A percentile compares a stretch with the other conserved stretches of the same genome.
Conservation (phyloP, 2,888 invertebrate genomes). For the Calliopum simillimum region DNA sequence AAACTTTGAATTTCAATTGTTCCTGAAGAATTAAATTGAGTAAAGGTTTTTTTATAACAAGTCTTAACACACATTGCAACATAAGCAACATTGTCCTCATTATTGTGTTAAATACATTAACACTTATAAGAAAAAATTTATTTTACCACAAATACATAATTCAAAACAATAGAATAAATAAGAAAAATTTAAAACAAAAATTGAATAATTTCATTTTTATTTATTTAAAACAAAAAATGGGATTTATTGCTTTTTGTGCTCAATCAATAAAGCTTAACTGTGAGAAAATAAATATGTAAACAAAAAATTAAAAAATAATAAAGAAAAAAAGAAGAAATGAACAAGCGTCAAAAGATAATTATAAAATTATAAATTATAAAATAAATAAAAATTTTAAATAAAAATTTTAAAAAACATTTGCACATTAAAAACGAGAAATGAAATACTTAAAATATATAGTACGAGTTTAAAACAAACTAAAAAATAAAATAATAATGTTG, state of each 20-base stretch:
- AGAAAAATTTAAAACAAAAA: not conserved
- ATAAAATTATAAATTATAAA: not conserved
- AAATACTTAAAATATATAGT: not conserved
- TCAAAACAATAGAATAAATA: too few species aligned
- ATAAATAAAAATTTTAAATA: not conserved
- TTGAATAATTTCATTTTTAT: slow-evolving; percentile 3
- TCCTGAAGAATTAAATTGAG: too few species aligned
- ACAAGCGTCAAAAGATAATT: slow-evolving; percentile 44
- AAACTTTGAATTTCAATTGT: too few species aligned
- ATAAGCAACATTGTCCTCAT: not conserved
- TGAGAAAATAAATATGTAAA: slow-evolving; percentile 57
- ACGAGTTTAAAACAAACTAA: too few species aligned
- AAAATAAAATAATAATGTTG: too few species aligned
- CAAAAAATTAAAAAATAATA: slow-evolving; percentile 40
- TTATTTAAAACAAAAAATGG: slow-evolving; percentile 40
- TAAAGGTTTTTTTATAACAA: too few species aligned
- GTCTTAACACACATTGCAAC: too few species aligned
- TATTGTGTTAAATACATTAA: slow-evolving; percentile 13
- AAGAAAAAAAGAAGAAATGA: slow-evolving; percentile 39
- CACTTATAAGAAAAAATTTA: too few species aligned
- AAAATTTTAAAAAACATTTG: slow-evolving; percentile 14
- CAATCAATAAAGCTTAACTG: slow-evolving; percentile 67
- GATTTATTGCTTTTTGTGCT: slow-evolving; percentile 65
- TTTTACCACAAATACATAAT: too few species aligned
- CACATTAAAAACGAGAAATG: slow-evolving; percentile 22